A percentile compares a stretch with the other conserved stretches of the same genome.
phyloP scores from a whole-genome alignment of 2,113 vertebrate species.

The Falco punctatus region DNA sequence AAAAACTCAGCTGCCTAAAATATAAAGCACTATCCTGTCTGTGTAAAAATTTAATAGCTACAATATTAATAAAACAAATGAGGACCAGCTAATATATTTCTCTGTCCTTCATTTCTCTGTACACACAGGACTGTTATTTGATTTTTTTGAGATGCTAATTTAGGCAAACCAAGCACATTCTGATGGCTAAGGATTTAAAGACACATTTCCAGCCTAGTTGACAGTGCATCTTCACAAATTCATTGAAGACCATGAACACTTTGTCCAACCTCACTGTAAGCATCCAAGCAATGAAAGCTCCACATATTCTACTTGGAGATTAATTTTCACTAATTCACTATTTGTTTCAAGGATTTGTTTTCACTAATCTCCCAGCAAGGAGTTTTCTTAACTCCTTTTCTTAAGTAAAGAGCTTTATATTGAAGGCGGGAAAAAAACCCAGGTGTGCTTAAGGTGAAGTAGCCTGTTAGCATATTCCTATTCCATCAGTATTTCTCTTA shows the following conservation, averaged over 20 bases:
- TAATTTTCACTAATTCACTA: neutral
- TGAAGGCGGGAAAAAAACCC: too few relatives aligned
- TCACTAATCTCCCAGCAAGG: neutral
- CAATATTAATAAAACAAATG: constrained; percentile 49
- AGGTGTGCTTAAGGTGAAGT: too few relatives aligned
- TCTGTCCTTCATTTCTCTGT: neutral
- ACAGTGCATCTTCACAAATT: neutral
- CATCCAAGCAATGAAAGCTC: neutral
- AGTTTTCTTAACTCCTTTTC: neutral
- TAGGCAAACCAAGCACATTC: neutral
- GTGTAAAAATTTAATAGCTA: constrained; percentile 50
- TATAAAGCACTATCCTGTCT: constrained; percentile 49
- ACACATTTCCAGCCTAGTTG: neutral
- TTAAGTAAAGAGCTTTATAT: neutral
- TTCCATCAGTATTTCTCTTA: neutral
- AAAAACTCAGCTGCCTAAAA: constrained; percentile 57
- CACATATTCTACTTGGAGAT: neutral
- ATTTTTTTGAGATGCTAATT: neutral
- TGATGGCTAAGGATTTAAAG: neutral
- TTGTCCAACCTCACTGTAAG: neutral
- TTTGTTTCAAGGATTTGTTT: neutral
- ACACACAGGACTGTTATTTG: neutral
- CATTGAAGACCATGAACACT: neutral
- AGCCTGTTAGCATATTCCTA: neutral
- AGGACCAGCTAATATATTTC: neutral